Evolutionary conservation across 2,113 vertebrate genomes (phyloP).

Genomic region (Catharus fuscescens): DNA sequence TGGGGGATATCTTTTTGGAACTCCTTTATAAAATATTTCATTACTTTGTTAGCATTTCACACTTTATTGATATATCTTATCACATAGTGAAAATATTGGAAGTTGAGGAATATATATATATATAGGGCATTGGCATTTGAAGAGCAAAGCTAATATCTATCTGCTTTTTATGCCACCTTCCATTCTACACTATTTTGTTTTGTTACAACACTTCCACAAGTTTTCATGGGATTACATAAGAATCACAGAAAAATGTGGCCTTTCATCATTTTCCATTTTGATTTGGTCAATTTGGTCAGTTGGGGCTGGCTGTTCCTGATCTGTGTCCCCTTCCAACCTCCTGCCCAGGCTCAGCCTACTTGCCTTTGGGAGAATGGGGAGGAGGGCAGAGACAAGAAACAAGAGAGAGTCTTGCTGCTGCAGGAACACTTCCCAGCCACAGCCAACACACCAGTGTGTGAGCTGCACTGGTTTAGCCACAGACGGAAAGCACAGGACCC

Average conservation of each 20-base stretch:
- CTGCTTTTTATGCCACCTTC: neutral
- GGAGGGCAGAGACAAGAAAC: neutral
- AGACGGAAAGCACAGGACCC: neutral
- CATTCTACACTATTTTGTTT: neutral
- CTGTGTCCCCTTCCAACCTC: neutral
- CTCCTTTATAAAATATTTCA: neutral
- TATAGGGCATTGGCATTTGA: neutral
- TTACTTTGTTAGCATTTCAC: neutral
- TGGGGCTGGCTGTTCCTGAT: neutral
- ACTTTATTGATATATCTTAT: neutral
- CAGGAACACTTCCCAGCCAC: neutral
- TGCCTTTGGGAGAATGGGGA: neutral
- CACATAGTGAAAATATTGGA: neutral
- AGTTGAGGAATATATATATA: neutral
- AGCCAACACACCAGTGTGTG: neutral
- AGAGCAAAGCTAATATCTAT: neutral
- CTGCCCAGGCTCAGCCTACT: neutral
- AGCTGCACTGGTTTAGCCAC: neutral
- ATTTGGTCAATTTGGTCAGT: neutral
- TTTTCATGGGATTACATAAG: neutral
- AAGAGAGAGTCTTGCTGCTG: neutral
- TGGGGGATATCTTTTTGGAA: neutral
- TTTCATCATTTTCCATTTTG: neutral
- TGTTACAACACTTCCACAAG: neutral
- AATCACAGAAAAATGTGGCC: fast-evolving